These are phyloP conservation scores for Hiodon tergisus DNA, from an alignment of 2,113 vertebrate genomes.

Conservation along the genomic window DNA sequence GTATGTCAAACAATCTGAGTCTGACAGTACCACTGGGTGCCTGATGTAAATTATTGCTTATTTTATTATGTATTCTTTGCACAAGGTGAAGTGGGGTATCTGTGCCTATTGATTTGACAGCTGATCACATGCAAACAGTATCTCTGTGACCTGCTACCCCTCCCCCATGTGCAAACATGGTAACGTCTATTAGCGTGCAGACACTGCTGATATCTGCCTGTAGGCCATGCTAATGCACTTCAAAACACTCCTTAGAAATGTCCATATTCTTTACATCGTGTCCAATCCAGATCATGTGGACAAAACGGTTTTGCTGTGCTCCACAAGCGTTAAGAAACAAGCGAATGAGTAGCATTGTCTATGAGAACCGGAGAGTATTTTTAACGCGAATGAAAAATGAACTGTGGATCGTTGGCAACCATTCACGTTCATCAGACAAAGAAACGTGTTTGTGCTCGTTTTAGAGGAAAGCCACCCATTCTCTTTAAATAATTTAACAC, in stretches of 20 bases:
- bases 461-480: slow-evolving; percentile 41
- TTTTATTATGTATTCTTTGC: too few relatives aligned
- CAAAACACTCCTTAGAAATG: slow-evolving; percentile 35
- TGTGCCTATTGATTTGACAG: too few relatives aligned
- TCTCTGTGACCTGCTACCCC: too few relatives aligned
- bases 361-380: slow-evolving; percentile 68
- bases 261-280: slow-evolving; percentile 46
- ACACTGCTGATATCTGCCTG: slow-evolving; percentile 40
- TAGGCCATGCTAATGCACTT: slow-evolving; percentile 37
- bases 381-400: slow-evolving; percentile 58
- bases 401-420: slow-evolving; percentile 47
- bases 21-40: too few relatives aligned
- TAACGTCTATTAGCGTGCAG: slow-evolving; percentile 34
- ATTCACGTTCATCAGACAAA: slow-evolving; percentile 48
- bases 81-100: too few relatives aligned
- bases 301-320: slow-evolving; percentile 39
- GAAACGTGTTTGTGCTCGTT: slow-evolving; percentile 59
- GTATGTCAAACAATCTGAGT: too few relatives aligned
- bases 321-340: slow-evolving; percentile 40
- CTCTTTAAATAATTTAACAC: slow-evolving; percentile 36
- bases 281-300: slow-evolving; percentile 47
- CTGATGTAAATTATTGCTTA: too few relatives aligned
- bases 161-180: too few relatives aligned
- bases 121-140: too few relatives aligned
- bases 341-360: slow-evolving; percentile 54